These are phyloP conservation scores for Lucifuga dentata DNA, from an alignment of 2,113 vertebrate species.

Conservation along the genomic window DNA sequence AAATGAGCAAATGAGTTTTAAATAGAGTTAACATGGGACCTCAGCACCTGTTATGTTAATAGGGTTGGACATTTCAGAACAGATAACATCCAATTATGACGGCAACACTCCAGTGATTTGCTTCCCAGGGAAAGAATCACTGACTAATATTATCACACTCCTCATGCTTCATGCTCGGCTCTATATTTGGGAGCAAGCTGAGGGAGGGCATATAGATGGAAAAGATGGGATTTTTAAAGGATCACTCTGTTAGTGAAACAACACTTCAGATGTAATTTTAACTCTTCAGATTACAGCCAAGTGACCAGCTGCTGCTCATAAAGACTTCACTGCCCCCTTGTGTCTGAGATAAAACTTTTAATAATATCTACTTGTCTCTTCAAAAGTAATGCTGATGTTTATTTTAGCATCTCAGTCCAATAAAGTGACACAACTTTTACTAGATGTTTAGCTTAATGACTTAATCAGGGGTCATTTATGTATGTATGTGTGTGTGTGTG, in stretches of 20 bases:
- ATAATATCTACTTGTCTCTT: not conserved
- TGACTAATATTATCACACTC: slow-evolving; percentile 66
- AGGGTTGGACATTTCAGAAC: slow-evolving; percentile 27
- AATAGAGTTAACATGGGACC: slow-evolving; percentile 6
- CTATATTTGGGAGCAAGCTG: slow-evolving; percentile 60
- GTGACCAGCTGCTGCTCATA: slow-evolving; percentile 5
- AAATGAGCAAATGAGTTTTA: slow-evolving; percentile 27
- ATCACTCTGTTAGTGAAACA: slow-evolving; percentile 52
- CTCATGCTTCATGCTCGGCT: slow-evolving; percentile 43
- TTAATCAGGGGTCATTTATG: not conserved
- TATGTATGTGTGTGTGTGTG: too few relatives aligned
- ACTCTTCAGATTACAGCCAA: slow-evolving; percentile 47
- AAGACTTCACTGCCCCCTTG: slow-evolving; percentile 65
- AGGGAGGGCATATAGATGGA: slow-evolving; percentile 59
- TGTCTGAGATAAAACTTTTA: slow-evolving; percentile 31
- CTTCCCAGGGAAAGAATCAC: slow-evolving; percentile 48
- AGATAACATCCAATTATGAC: slow-evolving; percentile 49
- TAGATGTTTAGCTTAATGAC: too few relatives aligned
- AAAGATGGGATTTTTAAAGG: slow-evolving; percentile 52
- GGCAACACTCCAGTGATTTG: slow-evolving; percentile 38
- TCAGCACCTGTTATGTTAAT: slow-evolving; percentile 12
- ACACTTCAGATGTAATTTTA: slow-evolving; percentile 70
- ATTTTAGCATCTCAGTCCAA: too few relatives aligned
- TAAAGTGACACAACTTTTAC: too few relatives aligned
- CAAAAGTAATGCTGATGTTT: too few relatives aligned